A percentile compares a stretch with the other conserved stretches of the same genome.
Evolutionary conservation across 2,113 vertebrate genomes (phyloP).

Genomic region (Herpailurus yagouaroundi): DNA sequence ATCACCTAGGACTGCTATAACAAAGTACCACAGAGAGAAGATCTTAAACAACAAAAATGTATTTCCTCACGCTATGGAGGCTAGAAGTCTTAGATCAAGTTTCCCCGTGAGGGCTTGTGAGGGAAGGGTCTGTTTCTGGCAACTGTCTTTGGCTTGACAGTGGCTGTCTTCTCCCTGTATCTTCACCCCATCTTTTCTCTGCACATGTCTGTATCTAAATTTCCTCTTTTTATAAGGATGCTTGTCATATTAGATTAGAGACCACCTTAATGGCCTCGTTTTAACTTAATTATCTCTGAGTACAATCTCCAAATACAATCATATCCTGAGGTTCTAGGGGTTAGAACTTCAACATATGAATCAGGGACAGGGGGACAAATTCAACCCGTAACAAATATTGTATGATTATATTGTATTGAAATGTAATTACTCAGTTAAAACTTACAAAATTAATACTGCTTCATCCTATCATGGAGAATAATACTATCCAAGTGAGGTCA

Average conservation of each 20-base stretch:
- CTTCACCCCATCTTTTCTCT: background rate
- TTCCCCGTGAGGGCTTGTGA: background rate
- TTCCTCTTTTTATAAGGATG: background rate
- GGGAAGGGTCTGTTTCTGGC: background rate
- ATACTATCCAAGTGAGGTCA: background rate
- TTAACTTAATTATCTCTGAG: background rate
- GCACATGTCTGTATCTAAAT: background rate
- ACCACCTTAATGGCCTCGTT: background rate
- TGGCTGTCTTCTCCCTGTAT: background rate
- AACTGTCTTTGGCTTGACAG: background rate
- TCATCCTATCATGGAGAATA: background rate
- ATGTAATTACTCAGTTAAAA: background rate
- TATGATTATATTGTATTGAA: background rate
- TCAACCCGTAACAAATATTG: background rate
- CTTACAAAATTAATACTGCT: background rate
- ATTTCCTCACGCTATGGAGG: background rate
- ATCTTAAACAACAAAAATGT: background rate
- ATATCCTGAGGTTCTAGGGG: background rate
- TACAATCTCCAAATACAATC: background rate
- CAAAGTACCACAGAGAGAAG: background rate
- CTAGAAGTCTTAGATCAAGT: background rate
- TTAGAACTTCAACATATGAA: background rate
- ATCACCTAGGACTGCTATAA: background rate
- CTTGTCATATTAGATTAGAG: background rate
- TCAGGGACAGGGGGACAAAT: background rate